Evolutionary conservation across 2,113 vertebrate genomes (phyloP).

Genomic region (Sceloporus tristichus): DNA sequence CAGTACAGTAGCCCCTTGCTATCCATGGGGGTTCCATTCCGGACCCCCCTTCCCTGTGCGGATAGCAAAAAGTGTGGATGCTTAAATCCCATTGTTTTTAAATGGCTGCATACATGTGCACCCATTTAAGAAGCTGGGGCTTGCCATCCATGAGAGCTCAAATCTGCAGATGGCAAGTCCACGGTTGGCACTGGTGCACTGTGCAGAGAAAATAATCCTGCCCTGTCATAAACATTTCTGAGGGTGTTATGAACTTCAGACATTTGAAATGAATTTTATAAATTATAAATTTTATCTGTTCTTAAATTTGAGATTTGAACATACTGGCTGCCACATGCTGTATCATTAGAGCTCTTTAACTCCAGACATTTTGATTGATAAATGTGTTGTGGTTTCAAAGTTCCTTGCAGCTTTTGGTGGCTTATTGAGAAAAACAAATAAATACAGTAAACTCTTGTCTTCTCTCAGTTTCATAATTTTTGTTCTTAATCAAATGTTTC

Average conservation of each 20-base stretch:
- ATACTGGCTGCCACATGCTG: neutral
- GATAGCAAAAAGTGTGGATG: too few species aligned
- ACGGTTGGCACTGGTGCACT: too few species aligned
- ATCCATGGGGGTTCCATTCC: too few species aligned
- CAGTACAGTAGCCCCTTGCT: too few species aligned
- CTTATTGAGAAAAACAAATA: neutral
- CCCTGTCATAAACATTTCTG: neutral
- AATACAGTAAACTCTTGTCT: neutral
- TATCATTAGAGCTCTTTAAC: slow-evolving; percentile 1
- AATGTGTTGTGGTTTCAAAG: neutral
- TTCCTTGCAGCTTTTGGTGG: neutral
- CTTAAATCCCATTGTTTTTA: too few species aligned
- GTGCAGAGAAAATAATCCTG: neutral
- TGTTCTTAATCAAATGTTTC: neutral
- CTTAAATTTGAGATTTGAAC: too few species aligned
- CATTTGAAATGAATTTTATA: neutral
- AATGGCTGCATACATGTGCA: too few species aligned
- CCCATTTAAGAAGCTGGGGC: too few species aligned
- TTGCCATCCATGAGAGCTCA: too few species aligned
- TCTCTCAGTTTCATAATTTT: neutral
- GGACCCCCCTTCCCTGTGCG: too few species aligned
- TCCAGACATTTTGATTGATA: neutral
- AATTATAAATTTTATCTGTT: neutral
- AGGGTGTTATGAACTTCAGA: neutral
- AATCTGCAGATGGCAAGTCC: too few species aligned